These are phyloP conservation scores for Enteromius paludinosus DNA, from an alignment of 2,797 vertebrate species.

Conservation along the genomic window DNA sequence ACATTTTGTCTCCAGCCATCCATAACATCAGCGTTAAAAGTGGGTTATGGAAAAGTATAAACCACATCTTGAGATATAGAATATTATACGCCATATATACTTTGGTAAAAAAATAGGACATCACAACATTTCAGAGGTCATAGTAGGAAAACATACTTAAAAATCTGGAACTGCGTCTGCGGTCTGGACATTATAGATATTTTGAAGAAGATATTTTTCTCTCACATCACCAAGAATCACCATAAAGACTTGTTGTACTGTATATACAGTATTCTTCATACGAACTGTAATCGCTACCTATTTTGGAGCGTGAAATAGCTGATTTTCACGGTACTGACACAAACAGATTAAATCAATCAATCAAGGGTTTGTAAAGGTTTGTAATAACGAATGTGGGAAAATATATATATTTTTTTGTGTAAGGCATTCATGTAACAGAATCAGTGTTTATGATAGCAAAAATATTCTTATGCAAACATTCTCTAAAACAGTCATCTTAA, in stretches of 20 bases:
- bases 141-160: neutral
- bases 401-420: neutral
- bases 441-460: neutral
- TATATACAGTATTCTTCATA: neutral
- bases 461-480: neutral
- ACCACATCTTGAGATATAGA: neutral
- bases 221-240: neutral
- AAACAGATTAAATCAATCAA: neutral
- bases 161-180: neutral
- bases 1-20: constrained; percentile 9
- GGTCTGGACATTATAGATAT: neutral
- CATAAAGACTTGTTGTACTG: neutral
- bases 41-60: neutral
- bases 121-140: neutral
- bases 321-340: neutral
- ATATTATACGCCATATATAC: neutral
- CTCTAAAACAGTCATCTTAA: neutral
- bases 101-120: neutral
- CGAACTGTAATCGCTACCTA: neutral
- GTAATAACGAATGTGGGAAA: neutral
- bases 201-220: neutral
- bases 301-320: neutral
- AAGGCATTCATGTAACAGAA: neutral
- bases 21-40: neutral
- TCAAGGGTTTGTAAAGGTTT: neutral